Conservation (phyloP, 2,888 invertebrate species). For the Spialia ferax region DNA sequence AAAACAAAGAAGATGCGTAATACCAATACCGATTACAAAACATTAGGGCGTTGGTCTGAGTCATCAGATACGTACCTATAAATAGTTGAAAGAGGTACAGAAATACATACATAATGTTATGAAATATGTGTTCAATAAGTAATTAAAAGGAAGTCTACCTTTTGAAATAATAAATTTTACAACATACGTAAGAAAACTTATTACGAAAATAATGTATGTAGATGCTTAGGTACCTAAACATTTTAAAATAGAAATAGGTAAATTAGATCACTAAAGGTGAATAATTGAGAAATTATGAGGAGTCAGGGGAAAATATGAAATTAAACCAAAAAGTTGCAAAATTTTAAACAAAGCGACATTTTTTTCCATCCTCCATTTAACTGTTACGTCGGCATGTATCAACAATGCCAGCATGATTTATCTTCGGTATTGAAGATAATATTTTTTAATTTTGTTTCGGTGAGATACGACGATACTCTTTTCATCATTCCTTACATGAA, state of each 20-base stretch:
- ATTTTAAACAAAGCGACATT: neutral
- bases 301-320: too few relatives aligned
- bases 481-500: slow-evolving; percentile 5
- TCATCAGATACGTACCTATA: neutral
- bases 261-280: too few relatives aligned
- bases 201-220: too few relatives aligned
- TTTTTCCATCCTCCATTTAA: neutral
- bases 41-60: neutral
- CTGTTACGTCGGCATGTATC: neutral
- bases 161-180: neutral
- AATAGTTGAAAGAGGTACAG: too few relatives aligned
- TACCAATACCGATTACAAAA: neutral
- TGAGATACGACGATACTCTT: neutral
- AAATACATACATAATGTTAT: neutral
- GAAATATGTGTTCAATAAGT: neutral
- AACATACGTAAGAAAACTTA: too few relatives aligned
- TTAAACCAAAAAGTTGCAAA: too few relatives aligned
- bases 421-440: neutral
- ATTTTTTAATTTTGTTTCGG: neutral
- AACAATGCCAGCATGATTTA: neutral
- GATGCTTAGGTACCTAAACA: too few relatives aligned
- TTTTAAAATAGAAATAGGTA: too few relatives aligned
- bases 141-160: neutral
- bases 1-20: neutral
- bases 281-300: too few relatives aligned